Conservation (phyloP, 2,797 vertebrate genomes). For the Lerista edwardsae region DNA sequence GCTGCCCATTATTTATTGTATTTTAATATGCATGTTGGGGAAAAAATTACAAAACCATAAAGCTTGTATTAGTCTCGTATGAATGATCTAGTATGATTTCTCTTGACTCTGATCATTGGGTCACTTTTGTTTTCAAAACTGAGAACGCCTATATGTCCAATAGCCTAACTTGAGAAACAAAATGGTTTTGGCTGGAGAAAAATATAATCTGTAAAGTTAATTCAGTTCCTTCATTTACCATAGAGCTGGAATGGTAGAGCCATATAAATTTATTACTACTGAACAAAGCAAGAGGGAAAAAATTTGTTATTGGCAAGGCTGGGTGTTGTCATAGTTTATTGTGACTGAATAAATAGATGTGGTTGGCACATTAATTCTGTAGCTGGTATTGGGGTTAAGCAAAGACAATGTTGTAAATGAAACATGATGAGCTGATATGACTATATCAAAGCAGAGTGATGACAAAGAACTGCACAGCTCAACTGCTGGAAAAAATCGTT, state of each 20-base stretch:
- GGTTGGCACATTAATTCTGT: constrained; percentile 26
- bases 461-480: not conserved
- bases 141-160: not conserved
- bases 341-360: constrained; percentile 22
- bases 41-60: not conserved
- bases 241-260: not conserved
- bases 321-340: constrained; percentile 14
- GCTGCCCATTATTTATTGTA: not conserved
- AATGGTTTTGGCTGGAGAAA: not conserved
- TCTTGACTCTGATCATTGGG: not conserved
- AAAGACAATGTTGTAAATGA: constrained; percentile 20
- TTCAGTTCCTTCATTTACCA: not conserved
- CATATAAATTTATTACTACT: not conserved
- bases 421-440: not conserved
- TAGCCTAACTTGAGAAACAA: not conserved
- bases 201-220: not conserved
- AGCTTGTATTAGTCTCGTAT: not conserved
- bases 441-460: constrained; percentile 27
- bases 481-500: not conserved
- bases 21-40: not conserved
- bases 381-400: not conserved
- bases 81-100: not conserved
- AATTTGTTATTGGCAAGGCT: constrained; percentile 3
- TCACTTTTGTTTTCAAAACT: not conserved
- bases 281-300: not conserved